Percentiles rank a stretch among this genome's conserved stretches.
phyloP scores from a whole-genome alignment of 2,888 invertebrate genomes.

The Nesidiocoris tenuis region DNA sequence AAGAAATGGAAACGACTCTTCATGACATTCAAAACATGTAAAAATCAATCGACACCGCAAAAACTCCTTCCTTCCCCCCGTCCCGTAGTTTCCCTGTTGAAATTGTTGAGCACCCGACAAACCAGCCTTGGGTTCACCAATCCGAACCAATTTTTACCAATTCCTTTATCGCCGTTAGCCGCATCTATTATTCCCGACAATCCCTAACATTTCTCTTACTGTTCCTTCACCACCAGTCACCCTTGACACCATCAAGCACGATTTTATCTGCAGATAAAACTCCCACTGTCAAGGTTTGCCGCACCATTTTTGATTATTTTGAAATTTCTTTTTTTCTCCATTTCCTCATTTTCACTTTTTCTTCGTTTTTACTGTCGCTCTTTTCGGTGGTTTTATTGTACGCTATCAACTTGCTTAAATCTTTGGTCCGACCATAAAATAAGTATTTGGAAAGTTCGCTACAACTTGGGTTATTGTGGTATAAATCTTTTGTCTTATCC shows the following conservation, averaged over 20 bases:
- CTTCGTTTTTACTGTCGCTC: background rate
- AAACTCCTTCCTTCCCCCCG: conserved; percentile 20
- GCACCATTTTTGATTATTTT: conserved; percentile 43
- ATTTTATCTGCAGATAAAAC: conserved; percentile 34
- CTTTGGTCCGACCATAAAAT: no score
- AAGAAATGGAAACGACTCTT: conserved; percentile 98
- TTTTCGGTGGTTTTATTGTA: background rate
- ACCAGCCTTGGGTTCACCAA: no score
- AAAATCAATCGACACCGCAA: conserved; percentile 53
- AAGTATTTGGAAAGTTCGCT: no score
- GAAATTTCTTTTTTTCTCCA: conserved; percentile 6
- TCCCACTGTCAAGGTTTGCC: conserved; percentile 38
- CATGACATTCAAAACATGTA: conserved; percentile 99
- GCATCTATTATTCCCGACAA: background rate
- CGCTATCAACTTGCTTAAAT: no score
- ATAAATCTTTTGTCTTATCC: no score
- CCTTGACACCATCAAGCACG: conserved; percentile 25
- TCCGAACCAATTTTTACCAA: background rate
- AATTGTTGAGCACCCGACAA: background rate
- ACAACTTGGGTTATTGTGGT: no score
- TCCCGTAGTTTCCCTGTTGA: conserved; percentile 16
- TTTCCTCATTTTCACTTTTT: conserved; percentile 8
- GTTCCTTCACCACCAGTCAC: conserved; percentile 34
- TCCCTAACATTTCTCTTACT: conserved; percentile 5
- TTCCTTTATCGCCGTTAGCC: no score